These are phyloP conservation scores for Parapristionchus giblindavisi DNA, from an alignment of 2,888 invertebrate genomes.

Conservation along the genomic window DNA sequence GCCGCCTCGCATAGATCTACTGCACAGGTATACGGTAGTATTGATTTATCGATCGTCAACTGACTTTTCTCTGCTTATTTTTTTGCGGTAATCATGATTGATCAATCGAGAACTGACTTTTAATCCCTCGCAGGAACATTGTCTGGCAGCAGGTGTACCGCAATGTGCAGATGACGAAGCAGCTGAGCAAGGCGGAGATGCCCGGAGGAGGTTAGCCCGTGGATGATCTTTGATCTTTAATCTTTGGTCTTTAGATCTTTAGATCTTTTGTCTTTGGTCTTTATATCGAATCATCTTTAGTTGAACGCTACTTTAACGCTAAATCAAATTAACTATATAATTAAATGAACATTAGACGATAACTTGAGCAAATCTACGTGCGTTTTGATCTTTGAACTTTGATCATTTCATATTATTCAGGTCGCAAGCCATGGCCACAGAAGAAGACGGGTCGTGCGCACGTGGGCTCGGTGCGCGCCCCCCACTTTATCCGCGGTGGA, in stretches of 20 bases:
- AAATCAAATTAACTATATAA: too few species aligned
- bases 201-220: conserved; percentile 81
- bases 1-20: conserved; percentile 62
- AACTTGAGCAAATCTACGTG: too few species aligned
- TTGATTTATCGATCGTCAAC: not conserved
- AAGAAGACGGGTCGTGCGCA: conserved; percentile 90
- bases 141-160: conserved; percentile 72
- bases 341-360: too few species aligned
- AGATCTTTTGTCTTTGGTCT: too few species aligned
- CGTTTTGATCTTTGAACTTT: too few species aligned
- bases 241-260: too few species aligned
- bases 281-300: too few species aligned
- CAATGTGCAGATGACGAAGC: conserved; percentile 78
- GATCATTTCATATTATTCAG: too few species aligned
- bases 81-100: not conserved
- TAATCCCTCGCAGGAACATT: conserved; percentile 75
- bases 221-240: too few species aligned
- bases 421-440: conserved; percentile 88
- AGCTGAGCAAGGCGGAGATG: conserved; percentile 85
- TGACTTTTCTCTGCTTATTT: not conserved
- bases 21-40: conserved; percentile 49
- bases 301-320: too few species aligned
- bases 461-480: conserved; percentile 90
- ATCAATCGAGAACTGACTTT: not conserved
- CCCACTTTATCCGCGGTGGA: conserved; percentile 75